Evolutionary conservation across 2,797 vertebrate species (phyloP).

Genomic region (Pipistrellus pipistrellus): DNA sequence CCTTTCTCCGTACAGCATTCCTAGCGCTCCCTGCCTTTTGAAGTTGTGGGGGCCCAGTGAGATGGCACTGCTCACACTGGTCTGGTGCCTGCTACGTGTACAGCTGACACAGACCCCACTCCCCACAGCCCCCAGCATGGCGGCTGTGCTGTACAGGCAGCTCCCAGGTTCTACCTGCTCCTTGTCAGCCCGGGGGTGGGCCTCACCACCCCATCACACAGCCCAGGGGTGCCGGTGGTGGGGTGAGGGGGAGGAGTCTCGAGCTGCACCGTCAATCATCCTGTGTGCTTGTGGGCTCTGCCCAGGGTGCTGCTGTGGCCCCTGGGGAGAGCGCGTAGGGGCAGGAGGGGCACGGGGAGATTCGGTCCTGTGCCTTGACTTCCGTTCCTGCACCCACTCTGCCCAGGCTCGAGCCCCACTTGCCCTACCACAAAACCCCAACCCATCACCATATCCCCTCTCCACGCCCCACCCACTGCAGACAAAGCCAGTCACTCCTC

Average conservation of each 20-base stretch:
- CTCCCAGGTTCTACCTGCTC: neutral
- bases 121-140: neutral
- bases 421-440: slow-evolving; percentile 37
- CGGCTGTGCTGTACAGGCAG: neutral
- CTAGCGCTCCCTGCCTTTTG: fast-evolving
- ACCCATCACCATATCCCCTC: neutral
- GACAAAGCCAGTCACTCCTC: neutral
- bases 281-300: neutral
- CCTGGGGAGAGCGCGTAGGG: slow-evolving; percentile 10
- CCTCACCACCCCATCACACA: neutral
- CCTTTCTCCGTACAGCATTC: neutral
- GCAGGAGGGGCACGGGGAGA: slow-evolving; percentile 60
- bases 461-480: neutral
- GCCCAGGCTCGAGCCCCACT: slow-evolving; percentile 20
- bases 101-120: fast-evolving
- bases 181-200: neutral
- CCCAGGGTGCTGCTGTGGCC: neutral
- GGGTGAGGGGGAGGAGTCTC: neutral
- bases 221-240: neutral
- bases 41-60: neutral
- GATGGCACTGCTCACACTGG: neutral
- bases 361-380: slow-evolving; percentile 80
- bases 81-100: neutral
- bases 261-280: neutral
- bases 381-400: slow-evolving; percentile 71